Evolutionary conservation across 2,797 vertebrate species (phyloP).

Genomic region (Siniperca scherzeri): DNA sequence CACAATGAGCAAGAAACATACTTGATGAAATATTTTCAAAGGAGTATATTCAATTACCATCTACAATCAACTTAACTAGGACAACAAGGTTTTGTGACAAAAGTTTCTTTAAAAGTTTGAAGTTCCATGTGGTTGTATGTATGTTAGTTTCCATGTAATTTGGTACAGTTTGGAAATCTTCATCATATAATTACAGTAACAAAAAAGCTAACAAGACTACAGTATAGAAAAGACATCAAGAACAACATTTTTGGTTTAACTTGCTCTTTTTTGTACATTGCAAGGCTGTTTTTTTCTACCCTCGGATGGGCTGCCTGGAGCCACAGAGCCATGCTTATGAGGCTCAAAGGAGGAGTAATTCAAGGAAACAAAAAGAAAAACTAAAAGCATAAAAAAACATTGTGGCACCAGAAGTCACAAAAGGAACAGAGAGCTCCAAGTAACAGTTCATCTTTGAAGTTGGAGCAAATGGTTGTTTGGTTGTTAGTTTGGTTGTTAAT

Average conservation of each 20-base stretch:
- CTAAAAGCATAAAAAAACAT: slow-evolving; percentile 84
- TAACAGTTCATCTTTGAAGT: slow-evolving; percentile 90
- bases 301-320: slow-evolving; percentile 90
- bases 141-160: slow-evolving; percentile 99
- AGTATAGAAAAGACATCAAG: slow-evolving; percentile 99
- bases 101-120: slow-evolving; percentile 98
- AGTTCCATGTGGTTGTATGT: slow-evolving; percentile 96
- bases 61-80: slow-evolving; percentile 99
- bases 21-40: slow-evolving; percentile 99
- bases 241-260: slow-evolving; percentile 99
- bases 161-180: slow-evolving; percentile 99
- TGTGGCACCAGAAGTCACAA: slow-evolving; percentile 92
- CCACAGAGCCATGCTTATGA: slow-evolving; percentile 90
- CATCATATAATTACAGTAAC: slow-evolving; percentile 99
- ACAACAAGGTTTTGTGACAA: slow-evolving; percentile 99
- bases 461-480: slow-evolving; percentile 89
- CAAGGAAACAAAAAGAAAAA: slow-evolving; percentile 84
- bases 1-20: slow-evolving; percentile 99
- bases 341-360: slow-evolving; percentile 90
- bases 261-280: slow-evolving; percentile 99
- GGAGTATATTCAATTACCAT: slow-evolving; percentile 99
- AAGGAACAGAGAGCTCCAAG: slow-evolving; percentile 89
- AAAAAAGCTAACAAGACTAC: slow-evolving; percentile 99
- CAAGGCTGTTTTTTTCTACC: slow-evolving; percentile 98
- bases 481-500: slow-evolving; percentile 91